These are phyloP conservation scores for Taphrorychus bicolor DNA, from an alignment of 2,888 invertebrate genomes.

Conservation along the genomic window DNA sequence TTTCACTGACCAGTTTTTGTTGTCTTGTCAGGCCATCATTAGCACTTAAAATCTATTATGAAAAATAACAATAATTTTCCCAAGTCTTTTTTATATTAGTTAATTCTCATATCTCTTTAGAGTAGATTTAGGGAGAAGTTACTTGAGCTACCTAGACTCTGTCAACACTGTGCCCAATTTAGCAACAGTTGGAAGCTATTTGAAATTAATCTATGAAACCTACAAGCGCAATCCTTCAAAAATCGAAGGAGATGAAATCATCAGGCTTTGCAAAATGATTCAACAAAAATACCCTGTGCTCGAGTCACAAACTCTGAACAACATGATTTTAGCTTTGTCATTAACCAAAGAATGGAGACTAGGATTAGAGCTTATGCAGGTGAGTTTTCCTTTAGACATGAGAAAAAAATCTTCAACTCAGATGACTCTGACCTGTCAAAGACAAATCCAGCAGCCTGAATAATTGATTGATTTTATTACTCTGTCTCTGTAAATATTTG, in stretches of 20 bases:
- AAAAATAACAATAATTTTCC: neutral
- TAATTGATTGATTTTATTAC: too few relatives aligned
- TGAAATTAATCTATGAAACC: conserved; percentile 63
- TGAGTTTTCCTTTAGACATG: too few relatives aligned
- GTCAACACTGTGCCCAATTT: conserved; percentile 63
- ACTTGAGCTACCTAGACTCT: conserved; percentile 64
- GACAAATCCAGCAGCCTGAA: too few relatives aligned
- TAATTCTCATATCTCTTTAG: conserved; percentile 9
- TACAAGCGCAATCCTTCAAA: conserved; percentile 45
- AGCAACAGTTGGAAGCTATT: conserved; percentile 66
- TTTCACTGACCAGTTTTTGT: too few relatives aligned
- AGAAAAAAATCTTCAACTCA: too few relatives aligned
- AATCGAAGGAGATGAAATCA: conserved; percentile 64
- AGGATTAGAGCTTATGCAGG: conserved; percentile 61
- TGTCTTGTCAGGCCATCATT: too few relatives aligned
- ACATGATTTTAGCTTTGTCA: conserved; percentile 69
- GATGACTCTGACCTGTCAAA: too few relatives aligned
- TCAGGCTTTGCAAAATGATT: conserved; percentile 57
- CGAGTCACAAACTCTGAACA: conserved; percentile 68
- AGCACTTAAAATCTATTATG: neutral
- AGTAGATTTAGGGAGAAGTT: conserved; percentile 63
- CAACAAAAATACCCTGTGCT: conserved; percentile 65
- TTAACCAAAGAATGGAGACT: conserved; percentile 71
- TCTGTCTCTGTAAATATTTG: too few relatives aligned
- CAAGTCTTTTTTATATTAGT: neutral